Evolutionary conservation across 1,140 invertebrate genomes (phyloP).

Genomic region (Panagrolaimus sp.): DNA sequence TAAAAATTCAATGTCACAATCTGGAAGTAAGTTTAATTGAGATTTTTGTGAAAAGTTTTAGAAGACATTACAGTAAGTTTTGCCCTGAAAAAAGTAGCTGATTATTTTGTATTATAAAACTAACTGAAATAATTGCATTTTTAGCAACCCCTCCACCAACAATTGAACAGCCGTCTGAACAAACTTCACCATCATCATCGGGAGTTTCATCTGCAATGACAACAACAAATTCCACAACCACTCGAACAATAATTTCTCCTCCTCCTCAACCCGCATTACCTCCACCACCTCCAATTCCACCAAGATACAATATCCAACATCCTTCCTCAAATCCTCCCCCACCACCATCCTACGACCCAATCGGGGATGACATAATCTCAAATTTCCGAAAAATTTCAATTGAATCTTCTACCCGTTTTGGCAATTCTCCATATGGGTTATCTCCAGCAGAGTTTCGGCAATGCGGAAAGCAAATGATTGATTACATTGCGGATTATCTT

Average conservation of each 20-base stretch:
- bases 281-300: conserved; percentile 9
- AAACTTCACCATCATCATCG: not conserved
- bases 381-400: conserved; percentile 4
- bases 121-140: too few relatives aligned
- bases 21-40: not conserved
- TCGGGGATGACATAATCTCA: not conserved
- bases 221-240: not conserved
- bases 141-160: not conserved
- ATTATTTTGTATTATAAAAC: too few relatives aligned
- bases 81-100: too few relatives aligned
- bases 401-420: not conserved
- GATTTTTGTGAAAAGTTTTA: not conserved
- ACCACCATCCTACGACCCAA: not conserved
- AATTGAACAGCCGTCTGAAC: not conserved
- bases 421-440: conserved; percentile 65
- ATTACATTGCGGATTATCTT: conserved; percentile 93
- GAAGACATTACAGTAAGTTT: too few relatives aligned
- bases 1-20: conserved; percentile 17
- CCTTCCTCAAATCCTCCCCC: not conserved
- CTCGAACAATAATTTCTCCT: not conserved
- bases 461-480: conserved; percentile 89
- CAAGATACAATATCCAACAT: not conserved
- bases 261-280: not conserved
- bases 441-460: conserved; percentile 80
- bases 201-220: not conserved